A percentile compares a stretch with the other conserved stretches of the same genome.
Evolutionary conservation across 2,113 vertebrate genomes (phyloP).

Genomic region (Hystrix cristata): DNA sequence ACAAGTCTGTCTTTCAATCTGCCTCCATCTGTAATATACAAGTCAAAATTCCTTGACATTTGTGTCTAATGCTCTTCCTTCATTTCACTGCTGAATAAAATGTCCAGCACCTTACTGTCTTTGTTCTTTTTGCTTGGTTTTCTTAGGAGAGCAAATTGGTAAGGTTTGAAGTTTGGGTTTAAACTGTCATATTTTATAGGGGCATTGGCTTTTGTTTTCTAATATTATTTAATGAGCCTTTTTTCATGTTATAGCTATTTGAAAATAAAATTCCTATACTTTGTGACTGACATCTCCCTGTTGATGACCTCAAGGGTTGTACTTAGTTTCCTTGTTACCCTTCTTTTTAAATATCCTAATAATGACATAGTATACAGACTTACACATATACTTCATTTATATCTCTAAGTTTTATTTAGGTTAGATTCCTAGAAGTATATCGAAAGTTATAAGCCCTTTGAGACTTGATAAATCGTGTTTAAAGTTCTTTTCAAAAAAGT

Average conservation of each 20-base stretch:
- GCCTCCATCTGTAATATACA: constrained; percentile 71
- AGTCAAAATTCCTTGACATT: constrained; percentile 81
- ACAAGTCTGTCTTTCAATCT: constrained; percentile 77
- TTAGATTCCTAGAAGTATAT: not conserved
- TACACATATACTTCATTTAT: not conserved
- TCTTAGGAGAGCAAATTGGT: not conserved
- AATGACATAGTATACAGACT: not conserved
- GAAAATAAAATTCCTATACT: not conserved
- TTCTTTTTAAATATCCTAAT: not conserved
- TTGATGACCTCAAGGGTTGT: not conserved
- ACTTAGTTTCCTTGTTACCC: not conserved
- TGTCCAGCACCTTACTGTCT: not conserved
- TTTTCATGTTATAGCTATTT: not conserved
- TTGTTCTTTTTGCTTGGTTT: not conserved
- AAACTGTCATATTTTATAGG: not conserved
- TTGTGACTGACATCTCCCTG: not conserved
- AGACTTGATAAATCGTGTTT: not conserved
- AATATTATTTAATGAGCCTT: not conserved
- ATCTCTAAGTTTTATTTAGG: not conserved
- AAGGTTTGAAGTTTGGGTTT: not conserved
- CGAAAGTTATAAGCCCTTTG: not conserved
- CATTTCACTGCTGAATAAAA: constrained; percentile 64
- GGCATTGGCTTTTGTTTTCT: not conserved
- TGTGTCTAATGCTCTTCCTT: constrained; percentile 59
- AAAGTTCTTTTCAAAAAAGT: not conserved